Conservation (phyloP, 2,113 vertebrate species). For the Charina bottae region DNA sequence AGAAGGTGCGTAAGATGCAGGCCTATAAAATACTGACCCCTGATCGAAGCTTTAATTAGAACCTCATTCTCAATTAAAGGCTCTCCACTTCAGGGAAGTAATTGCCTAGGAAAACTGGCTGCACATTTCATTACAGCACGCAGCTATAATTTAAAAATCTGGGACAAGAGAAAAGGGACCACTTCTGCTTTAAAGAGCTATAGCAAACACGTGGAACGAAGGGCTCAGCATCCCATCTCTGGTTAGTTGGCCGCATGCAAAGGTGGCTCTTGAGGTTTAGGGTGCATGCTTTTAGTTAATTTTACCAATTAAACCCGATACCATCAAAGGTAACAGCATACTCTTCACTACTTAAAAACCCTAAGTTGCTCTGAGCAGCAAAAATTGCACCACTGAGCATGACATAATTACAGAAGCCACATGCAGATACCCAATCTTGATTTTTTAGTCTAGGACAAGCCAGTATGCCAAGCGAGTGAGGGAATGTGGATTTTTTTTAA, state of each 20-base stretch:
- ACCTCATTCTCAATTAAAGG: slow-evolving; percentile 40
- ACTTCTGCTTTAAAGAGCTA: not conserved
- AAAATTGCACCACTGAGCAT: not conserved
- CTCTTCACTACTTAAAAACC: not conserved
- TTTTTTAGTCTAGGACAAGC: not conserved
- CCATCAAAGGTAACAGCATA: not conserved
- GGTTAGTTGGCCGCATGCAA: not conserved
- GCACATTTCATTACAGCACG: not conserved
- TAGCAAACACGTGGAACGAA: not conserved
- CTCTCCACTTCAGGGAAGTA: slow-evolving; percentile 8
- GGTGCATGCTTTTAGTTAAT: not conserved
- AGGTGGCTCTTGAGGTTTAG: not conserved
- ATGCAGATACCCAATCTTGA: not conserved
- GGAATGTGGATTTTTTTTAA: not conserved
- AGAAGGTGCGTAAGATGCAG: slow-evolving; percentile 9
- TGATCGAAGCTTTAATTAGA: slow-evolving; percentile 44
- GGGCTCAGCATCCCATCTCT: not conserved
- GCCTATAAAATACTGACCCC: slow-evolving; percentile 41
- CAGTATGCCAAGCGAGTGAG: not conserved
- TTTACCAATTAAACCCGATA: not conserved
- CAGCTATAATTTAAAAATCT: slow-evolving; percentile 1
- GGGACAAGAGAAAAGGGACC: not conserved
- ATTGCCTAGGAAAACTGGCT: slow-evolving; percentile 12
- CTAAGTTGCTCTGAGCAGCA: not conserved
- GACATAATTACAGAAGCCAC: not conserved